phyloP scores from a whole-genome alignment of 2,888 invertebrate species.

The Venustoraphidia nigricollis region DNA sequence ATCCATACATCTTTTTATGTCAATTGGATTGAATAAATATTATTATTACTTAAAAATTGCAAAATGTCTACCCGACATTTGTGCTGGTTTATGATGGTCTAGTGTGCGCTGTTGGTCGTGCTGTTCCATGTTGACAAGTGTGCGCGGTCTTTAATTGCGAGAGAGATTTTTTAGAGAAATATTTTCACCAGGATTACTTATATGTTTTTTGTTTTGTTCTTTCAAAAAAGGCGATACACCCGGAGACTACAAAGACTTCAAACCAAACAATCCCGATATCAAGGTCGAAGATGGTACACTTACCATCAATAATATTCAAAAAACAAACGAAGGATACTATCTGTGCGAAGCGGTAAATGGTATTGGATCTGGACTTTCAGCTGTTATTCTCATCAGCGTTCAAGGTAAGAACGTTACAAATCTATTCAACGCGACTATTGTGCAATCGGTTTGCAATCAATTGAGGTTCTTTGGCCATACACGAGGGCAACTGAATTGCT shows the following conservation, averaged over 20 bases:
- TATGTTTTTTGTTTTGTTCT: conserved; percentile 14
- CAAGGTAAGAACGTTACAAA: conserved; percentile 63
- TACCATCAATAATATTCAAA: conserved; percentile 77
- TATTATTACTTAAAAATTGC: no score
- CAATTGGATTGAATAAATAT: no score
- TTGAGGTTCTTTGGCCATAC: no score
- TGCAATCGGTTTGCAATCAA: no score
- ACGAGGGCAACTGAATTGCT: no score
- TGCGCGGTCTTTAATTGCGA: no score
- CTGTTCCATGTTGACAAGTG: no score
- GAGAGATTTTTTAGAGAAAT: neutral
- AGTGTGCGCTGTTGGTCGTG: no score
- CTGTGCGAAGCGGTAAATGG: conserved; percentile 93
- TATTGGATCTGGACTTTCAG: conserved; percentile 87
- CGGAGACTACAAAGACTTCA: conserved; percentile 85
- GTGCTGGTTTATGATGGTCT: no score
- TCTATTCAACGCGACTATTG: no score
- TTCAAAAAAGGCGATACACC: conserved; percentile 59
- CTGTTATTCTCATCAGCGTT: conserved; percentile 84
- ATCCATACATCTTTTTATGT: no score
- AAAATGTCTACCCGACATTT: no score
- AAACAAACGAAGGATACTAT: conserved; percentile 88
- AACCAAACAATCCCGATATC: conserved; percentile 77
- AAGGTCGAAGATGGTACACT: conserved; percentile 90
- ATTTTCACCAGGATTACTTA: neutral